Evolutionary conservation across 2,113 vertebrate species (phyloP).

Genomic region (Ictalurus furcatus): DNA sequence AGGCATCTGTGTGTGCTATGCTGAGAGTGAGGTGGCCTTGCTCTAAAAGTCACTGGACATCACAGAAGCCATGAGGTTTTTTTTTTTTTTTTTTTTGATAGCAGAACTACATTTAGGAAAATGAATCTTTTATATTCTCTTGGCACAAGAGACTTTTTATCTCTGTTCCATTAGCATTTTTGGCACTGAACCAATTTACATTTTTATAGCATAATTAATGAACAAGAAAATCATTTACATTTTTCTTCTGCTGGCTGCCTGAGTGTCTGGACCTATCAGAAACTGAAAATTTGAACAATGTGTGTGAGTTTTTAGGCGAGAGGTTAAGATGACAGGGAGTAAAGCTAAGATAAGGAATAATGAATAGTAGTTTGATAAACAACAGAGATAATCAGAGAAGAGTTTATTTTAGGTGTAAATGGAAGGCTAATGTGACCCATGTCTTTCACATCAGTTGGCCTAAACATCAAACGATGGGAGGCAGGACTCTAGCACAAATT

Average conservation of each 20-base stretch:
- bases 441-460: constrained; percentile 57
- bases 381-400: constrained; percentile 42
- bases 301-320: constrained; percentile 43
- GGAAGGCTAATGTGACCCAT: constrained; percentile 52
- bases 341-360: constrained; percentile 44
- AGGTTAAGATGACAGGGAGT: constrained; percentile 38
- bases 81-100: constrained; percentile 51
- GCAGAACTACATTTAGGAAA: constrained; percentile 65
- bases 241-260: constrained; percentile 58
- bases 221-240: constrained; percentile 75
- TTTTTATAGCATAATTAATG: constrained; percentile 83
- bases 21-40: constrained; percentile 43
- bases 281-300: constrained; percentile 49
- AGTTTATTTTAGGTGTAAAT: constrained; percentile 72
- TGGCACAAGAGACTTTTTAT: constrained; percentile 74
- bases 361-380: constrained; percentile 51
- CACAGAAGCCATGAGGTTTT: constrained; percentile 54
- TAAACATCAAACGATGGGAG: constrained; percentile 66
- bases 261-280: constrained; percentile 63
- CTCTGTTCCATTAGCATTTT: constrained; percentile 77
- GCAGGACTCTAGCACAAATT: constrained; percentile 62
- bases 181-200: constrained; percentile 75
- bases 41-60: constrained; percentile 50
- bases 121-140: constrained; percentile 74
- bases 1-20: constrained; percentile 42